These are phyloP conservation scores for Fabriciana adippe DNA, from an alignment of 2,888 invertebrate genomes.

Conservation along the genomic window DNA sequence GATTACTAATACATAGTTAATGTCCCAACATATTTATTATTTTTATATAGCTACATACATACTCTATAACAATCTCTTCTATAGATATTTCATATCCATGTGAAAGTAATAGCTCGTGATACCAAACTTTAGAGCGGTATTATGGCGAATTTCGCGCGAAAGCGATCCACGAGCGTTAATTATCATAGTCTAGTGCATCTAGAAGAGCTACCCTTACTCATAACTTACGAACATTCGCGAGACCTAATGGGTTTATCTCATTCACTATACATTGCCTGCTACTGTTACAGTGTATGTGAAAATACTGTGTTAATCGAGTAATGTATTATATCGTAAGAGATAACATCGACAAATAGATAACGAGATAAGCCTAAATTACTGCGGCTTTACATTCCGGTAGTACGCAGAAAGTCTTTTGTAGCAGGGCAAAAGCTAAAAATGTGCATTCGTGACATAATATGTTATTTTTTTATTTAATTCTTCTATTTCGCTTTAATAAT, in stretches of 20 bases:
- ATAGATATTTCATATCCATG: slow-evolving; percentile 2
- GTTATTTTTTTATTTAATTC: background rate
- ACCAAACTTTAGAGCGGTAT: slow-evolving; percentile 34
- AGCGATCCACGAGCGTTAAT: slow-evolving; percentile 64
- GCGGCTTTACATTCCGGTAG: slow-evolving; percentile 25
- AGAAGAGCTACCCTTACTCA: slow-evolving; percentile 52
- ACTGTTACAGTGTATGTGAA: background rate
- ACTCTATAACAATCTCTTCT: background rate
- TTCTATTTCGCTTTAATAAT: background rate
- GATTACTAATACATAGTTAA: no score
- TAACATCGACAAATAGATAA: background rate
- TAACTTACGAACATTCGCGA: slow-evolving; percentile 22
- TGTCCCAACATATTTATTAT: no score
- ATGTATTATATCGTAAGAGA: slow-evolving; percentile 6
- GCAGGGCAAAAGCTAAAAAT: slow-evolving; percentile 26
- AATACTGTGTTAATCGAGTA: slow-evolving; percentile 2
- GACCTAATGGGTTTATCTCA: slow-evolving; percentile 11
- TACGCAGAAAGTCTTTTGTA: slow-evolving; percentile 32
- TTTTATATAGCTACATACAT: background rate
- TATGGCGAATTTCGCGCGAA: slow-evolving; percentile 46
- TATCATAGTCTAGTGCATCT: slow-evolving; percentile 73
- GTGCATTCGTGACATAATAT: background rate
- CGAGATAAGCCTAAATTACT: slow-evolving; percentile 24
- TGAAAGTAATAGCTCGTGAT: slow-evolving; percentile 23
- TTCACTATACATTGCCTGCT: slow-evolving; percentile 23